Evolutionary conservation across 2,888 invertebrate species (phyloP).

Genomic region (Smittia sp.): DNA sequence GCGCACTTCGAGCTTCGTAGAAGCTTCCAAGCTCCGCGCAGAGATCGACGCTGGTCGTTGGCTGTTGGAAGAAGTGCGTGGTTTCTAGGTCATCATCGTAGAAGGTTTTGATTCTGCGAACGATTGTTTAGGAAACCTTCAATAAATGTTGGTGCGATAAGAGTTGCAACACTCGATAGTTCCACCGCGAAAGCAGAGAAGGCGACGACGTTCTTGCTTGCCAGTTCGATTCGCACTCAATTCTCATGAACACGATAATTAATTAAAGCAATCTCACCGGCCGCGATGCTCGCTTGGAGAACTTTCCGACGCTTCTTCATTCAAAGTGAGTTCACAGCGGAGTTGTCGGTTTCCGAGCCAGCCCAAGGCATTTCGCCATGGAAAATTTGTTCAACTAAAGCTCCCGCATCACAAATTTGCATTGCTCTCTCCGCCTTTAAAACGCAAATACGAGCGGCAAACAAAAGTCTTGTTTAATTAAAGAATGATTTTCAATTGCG

Average conservation of each 20-base stretch:
- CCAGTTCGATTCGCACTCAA: no score
- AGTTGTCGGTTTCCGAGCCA: no score
- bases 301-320: no score
- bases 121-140: not conserved
- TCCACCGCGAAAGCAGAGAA: no score
- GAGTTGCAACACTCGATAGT: no score
- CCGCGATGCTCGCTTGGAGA: no score
- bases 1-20: not conserved
- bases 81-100: conserved; percentile 27
- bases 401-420: not conserved
- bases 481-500: not conserved
- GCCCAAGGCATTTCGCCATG: no score
- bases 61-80: not conserved
- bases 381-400: not conserved
- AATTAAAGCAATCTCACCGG: no score
- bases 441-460: not conserved
- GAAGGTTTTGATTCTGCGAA: conserved; percentile 16
- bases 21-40: conserved; percentile 14
- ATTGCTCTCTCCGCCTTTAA: not conserved
- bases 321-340: no score
- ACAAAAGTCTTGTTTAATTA: conserved; percentile 1
- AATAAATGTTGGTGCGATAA: no score
- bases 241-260: no score
- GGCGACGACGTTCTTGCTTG: no score
- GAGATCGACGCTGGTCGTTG: not conserved